Evolutionary conservation across 1,140 invertebrate genomes (phyloP).

Genomic region (Drosophila repletoides): DNA sequence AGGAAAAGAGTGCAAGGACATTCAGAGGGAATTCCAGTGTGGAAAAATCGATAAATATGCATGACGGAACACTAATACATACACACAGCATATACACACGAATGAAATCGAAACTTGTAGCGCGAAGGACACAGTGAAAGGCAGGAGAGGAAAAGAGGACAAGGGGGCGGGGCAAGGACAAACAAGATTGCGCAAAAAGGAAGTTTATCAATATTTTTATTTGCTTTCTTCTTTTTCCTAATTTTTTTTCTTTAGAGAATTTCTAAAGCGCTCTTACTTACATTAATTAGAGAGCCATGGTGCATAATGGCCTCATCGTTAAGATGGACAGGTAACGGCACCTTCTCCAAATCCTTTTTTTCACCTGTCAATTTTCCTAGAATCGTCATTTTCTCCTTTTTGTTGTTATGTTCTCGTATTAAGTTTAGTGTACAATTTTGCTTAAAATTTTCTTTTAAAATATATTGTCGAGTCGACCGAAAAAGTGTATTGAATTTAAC

Average conservation of each 20-base stretch:
- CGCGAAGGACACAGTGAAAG: conserved; percentile 54
- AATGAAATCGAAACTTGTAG: conserved; percentile 67
- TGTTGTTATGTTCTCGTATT: conserved; percentile 6
- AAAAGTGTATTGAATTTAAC: conserved; percentile 11
- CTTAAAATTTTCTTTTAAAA: conserved; percentile 13
- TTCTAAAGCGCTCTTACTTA: conserved; percentile 53
- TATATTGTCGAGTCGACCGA: conserved; percentile 6
- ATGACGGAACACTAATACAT: conserved; percentile 25
- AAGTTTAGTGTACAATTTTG: conserved; percentile 1
- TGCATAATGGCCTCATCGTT: conserved; percentile 79
- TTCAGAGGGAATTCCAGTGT: conserved; percentile 56
- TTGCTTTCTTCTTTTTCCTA: no score
- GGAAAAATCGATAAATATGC: conserved; percentile 74
- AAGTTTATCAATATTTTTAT: neutral
- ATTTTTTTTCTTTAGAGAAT: no score
- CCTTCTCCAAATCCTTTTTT: conserved; percentile 83
- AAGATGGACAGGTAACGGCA: conserved; percentile 86
- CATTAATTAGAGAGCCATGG: conserved; percentile 65
- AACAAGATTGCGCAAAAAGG: conserved; percentile 52
- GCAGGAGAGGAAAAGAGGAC: no score
- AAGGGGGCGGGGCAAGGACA: conserved; percentile 55
- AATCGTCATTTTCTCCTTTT: conserved; percentile 56
- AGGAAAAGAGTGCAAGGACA: conserved; percentile 69
- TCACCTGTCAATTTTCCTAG: conserved; percentile 59
- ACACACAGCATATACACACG: conserved; percentile 2